Conservation (phyloP, 2,888 invertebrate genomes). For the Lasioglossum lativentre region DNA sequence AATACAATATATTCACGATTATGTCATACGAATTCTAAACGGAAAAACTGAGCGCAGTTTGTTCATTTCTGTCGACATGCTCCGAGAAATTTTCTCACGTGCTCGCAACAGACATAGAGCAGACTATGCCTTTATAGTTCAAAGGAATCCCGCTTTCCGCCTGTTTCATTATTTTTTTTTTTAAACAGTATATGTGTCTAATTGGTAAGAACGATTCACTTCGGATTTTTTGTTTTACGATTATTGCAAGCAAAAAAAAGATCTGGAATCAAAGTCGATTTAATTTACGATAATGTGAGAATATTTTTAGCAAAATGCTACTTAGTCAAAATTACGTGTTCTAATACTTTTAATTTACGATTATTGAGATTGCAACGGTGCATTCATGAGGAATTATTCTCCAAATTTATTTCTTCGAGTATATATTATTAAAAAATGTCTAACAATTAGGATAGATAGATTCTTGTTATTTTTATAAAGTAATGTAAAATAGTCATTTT, state of each 20-base stretch:
- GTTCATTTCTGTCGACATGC: neutral
- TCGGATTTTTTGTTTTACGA: neutral
- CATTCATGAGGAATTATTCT: too few species aligned
- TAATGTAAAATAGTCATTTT: neutral
- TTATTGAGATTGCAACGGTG: too few species aligned
- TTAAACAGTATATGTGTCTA: neutral
- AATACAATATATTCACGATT: neutral
- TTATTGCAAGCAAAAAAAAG: neutral
- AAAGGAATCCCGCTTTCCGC: neutral
- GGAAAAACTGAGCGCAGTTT: neutral
- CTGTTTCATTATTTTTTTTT: neutral
- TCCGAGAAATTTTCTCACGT: constrained; percentile 8
- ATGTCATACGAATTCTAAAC: neutral
- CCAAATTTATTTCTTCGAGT: neutral
- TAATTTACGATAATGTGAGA: neutral
- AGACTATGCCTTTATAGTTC: neutral
- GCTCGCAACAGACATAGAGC: neutral
- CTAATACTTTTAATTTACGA: neutral
- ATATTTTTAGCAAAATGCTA: neutral
- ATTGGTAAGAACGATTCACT: neutral
- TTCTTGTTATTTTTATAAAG: neutral
- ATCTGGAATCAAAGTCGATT: neutral
- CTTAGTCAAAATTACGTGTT: neutral
- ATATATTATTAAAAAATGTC: neutral
- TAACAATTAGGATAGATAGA: neutral